Evolutionary conservation across 1,140 invertebrate genomes (phyloP).

Genomic region (Radopholus similis): DNA sequence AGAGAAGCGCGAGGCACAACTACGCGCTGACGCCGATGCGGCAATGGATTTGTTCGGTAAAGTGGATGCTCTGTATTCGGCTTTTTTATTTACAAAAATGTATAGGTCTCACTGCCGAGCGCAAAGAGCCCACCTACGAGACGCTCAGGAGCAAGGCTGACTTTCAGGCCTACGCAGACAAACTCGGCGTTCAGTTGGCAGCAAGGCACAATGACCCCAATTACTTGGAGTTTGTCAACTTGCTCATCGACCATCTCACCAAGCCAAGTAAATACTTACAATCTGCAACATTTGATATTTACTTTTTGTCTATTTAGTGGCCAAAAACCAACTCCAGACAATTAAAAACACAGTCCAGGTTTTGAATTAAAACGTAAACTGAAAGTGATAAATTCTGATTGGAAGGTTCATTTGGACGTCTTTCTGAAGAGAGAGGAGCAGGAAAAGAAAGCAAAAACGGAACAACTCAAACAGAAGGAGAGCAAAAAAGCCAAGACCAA

Average conservation of each 20-base stretch:
- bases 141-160: conserved; percentile 19
- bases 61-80: background rate
- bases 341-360: conserved; percentile 7
- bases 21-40: conserved; percentile 21
- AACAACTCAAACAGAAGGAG: conserved; percentile 15
- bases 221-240: conserved; percentile 20
- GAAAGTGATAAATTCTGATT: background rate
- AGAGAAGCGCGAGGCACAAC: conserved; percentile 25
- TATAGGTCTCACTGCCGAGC: conserved; percentile 25
- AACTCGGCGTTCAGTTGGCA: conserved; percentile 11
- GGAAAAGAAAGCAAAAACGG: conserved; percentile 13
- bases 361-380: background rate
- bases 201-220: conserved; percentile 7
- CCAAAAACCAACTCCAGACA: conserved; percentile 33
- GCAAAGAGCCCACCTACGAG: conserved; percentile 22
- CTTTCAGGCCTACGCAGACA: conserved; percentile 28
- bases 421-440: conserved; percentile 17
- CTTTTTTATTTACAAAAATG: conserved; percentile 21
- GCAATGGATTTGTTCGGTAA: conserved; percentile 35
- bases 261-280: conserved; percentile 12
- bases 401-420: conserved; percentile 3
- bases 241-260: conserved; percentile 21
- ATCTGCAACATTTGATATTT: background rate
- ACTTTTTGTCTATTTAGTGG: conserved; percentile 32
- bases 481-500: conserved; percentile 29